phyloP scores from a whole-genome alignment of 2,113 vertebrate genomes.

The Tichodroma muraria region DNA sequence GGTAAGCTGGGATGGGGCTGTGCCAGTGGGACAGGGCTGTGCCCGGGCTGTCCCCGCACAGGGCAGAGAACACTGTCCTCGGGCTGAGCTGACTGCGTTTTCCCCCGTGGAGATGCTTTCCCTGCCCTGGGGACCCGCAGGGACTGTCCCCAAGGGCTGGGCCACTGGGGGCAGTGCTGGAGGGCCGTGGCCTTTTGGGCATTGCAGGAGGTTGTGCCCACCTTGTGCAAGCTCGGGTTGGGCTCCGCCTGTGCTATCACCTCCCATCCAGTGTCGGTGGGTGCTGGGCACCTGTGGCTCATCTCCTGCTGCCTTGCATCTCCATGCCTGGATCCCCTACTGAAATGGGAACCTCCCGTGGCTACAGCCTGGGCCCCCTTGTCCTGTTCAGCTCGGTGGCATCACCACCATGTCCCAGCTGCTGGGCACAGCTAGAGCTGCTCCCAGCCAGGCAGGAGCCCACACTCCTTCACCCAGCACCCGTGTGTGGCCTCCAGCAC shows the following conservation, averaged over 20 bases:
- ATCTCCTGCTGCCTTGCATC: neutral
- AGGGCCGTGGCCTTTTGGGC: rapidly evolving
- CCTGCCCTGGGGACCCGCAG: neutral
- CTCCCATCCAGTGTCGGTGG: neutral
- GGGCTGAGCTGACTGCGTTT: rapidly evolving
- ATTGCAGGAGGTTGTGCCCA: neutral
- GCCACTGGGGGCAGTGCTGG: neutral
- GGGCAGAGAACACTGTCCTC: neutral
- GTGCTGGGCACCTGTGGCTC: neutral
- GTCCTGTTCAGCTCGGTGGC: neutral
- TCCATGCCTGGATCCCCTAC: neutral
- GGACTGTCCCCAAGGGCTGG: neutral
- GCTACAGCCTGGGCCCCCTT: rapidly evolving
- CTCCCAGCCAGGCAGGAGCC: neutral
- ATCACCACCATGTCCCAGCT: neutral
- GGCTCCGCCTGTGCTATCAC: neutral
- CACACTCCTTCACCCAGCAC: neutral
- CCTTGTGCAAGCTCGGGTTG: neutral
- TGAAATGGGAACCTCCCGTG: rapidly evolving
- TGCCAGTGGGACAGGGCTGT: neutral
- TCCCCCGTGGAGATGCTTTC: rapidly evolving
- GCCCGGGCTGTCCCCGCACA: rapidly evolving
- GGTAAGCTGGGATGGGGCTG: constrained; percentile 66
- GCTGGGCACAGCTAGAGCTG: neutral
- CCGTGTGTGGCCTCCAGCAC: neutral